These are phyloP conservation scores for Sapayoa aenigma DNA, from an alignment of 2,113 vertebrate species.

Conservation along the genomic window DNA sequence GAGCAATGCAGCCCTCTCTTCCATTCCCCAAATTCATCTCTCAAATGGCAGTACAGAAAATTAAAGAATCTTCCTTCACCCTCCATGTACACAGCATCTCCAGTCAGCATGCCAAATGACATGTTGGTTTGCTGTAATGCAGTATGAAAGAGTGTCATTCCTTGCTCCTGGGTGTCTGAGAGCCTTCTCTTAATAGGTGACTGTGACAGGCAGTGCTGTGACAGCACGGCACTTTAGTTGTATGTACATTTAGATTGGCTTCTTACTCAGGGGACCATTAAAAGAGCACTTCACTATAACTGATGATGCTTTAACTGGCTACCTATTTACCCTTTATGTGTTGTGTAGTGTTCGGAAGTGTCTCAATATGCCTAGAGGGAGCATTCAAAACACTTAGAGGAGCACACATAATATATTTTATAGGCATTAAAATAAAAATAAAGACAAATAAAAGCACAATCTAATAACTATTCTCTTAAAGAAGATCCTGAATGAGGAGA, in stretches of 20 bases:
- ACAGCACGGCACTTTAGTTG: rapidly evolving
- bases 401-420: conserved; percentile 15
- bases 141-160: neutral
- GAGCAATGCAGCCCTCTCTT: neutral
- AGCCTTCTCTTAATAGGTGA: neutral
- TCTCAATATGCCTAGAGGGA: conserved; percentile 9
- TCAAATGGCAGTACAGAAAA: neutral
- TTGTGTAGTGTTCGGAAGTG: neutral
- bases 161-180: neutral
- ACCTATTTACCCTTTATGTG: conserved; percentile 47
- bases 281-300: conserved; percentile 21
- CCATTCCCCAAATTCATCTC: neutral
- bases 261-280: conserved; percentile 15
- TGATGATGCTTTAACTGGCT: conserved; percentile 45
- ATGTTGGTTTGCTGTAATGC: neutral
- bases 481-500: neutral
- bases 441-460: conserved; percentile 16
- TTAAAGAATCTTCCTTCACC: neutral
- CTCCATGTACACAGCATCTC: neutral
- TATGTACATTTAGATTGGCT: neutral
- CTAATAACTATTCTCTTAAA: conserved; percentile 37
- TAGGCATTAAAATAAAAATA: conserved; percentile 32
- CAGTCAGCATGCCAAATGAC: neutral
- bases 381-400: conserved; percentile 26
- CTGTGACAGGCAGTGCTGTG: neutral